Evolutionary conservation across 2,113 vertebrate genomes (phyloP).

Genomic region (Plecotus auritus): DNA sequence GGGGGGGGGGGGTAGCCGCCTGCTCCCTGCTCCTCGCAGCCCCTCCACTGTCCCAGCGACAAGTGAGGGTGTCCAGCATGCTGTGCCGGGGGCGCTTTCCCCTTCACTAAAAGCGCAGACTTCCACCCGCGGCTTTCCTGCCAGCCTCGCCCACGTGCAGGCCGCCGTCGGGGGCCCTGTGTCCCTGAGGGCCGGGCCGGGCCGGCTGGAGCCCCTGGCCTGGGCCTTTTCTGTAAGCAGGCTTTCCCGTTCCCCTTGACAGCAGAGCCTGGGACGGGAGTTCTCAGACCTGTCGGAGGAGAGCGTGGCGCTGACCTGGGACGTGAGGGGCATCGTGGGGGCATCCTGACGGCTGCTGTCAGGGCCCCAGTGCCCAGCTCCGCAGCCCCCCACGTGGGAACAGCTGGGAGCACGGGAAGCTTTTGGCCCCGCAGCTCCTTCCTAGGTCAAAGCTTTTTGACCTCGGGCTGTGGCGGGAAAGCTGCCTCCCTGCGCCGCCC

Average conservation of each 20-base stretch:
- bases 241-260: no score
- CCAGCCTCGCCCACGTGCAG: not conserved
- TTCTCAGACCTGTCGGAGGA: not conserved
- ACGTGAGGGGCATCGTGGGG: not conserved
- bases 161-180: not conserved
- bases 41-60: conserved; percentile 20
- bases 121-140: conserved; percentile 44
- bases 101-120: conserved; percentile 35
- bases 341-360: accelerated
- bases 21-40: not conserved
- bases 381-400: no score
- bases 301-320: not conserved
- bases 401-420: accelerated
- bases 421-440: accelerated
- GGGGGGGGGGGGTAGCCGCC: not conserved
- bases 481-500: not conserved
- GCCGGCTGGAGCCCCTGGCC: accelerated
- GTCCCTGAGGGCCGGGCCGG: no score
- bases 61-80: not conserved
- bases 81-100: not conserved
- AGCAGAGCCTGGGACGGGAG: not conserved
- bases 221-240: not conserved
- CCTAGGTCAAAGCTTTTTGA: not conserved
- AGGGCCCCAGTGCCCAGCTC: not conserved
- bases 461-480: not conserved